A percentile compares a stretch with the other conserved stretches of the same genome.
Evolutionary conservation across 1,140 invertebrate genomes (phyloP).

Genomic region (Tetramorium alpestre): DNA sequence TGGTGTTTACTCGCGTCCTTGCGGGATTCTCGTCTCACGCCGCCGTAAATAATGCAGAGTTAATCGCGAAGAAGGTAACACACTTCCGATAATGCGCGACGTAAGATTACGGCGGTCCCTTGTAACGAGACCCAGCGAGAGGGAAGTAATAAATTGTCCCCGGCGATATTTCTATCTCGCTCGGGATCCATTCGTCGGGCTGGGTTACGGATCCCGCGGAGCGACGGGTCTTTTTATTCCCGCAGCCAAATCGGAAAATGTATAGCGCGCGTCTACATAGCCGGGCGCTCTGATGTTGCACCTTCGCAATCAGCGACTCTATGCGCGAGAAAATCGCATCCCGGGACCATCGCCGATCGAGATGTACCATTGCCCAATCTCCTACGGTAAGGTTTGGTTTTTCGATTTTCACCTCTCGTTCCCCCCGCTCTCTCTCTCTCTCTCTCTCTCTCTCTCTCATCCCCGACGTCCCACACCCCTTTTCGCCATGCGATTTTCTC

Average conservation of each 20-base stretch:
- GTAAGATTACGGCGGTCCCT: constrained; percentile 27
- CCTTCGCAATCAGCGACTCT: constrained; percentile 68
- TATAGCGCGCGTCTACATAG: constrained; percentile 17
- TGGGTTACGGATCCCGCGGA: constrained; percentile 29
- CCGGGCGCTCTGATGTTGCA: constrained; percentile 42
- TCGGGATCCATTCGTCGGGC: constrained; percentile 28
- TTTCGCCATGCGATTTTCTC: constrained; percentile 20
- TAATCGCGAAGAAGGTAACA: constrained; percentile 37
- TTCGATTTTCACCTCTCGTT: constrained; percentile 59
- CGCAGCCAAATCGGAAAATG: constrained; percentile 36
- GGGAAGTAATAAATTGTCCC: constrained; percentile 52
- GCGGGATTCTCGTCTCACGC: background rate
- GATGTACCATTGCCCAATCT: constrained; percentile 68
- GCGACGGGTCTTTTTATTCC: constrained; percentile 22
- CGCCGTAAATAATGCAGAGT: constrained; percentile 24
- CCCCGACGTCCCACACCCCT: background rate
- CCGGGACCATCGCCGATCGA: constrained; percentile 66
- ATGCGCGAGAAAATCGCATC: constrained; percentile 72
- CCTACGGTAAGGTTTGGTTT: constrained; percentile 61
- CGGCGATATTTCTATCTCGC: constrained; percentile 44
- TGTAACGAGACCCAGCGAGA: constrained; percentile 43
- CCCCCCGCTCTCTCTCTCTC: background rate
- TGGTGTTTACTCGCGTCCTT: constrained; percentile 24
- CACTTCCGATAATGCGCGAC: constrained; percentile 35
- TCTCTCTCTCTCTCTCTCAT: background rate